Conservation (phyloP, 1,140 invertebrate genomes). For the Heliconius eleuchia region DNA sequence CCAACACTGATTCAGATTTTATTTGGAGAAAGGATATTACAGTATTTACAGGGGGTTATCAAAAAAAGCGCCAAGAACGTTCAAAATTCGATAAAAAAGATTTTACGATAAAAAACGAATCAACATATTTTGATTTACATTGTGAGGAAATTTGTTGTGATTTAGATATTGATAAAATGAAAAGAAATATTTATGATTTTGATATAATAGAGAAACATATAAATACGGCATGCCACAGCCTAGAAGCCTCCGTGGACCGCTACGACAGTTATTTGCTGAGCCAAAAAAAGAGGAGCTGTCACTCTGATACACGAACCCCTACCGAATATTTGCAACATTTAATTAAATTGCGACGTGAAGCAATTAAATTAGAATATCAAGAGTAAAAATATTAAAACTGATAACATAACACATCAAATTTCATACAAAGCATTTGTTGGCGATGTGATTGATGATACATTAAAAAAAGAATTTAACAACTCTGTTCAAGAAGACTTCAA, state of each 20-base stretch:
- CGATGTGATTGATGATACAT: no score
- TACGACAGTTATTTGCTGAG: conserved; percentile 57
- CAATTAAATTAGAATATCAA: conserved; percentile 25
- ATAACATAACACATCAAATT: no score
- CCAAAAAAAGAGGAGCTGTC: conserved; percentile 24
- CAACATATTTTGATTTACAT: neutral
- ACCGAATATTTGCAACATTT: conserved; percentile 70
- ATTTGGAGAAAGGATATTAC: neutral
- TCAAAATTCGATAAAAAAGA: neutral
- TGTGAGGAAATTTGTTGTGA: neutral
- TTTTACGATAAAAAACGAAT: neutral
- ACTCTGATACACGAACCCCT: conserved; percentile 44
- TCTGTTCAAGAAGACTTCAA: no score
- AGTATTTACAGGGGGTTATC: neutral
- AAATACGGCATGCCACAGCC: conserved; percentile 53
- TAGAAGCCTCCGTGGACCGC: conserved; percentile 55
- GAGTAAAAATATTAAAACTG: neutral
- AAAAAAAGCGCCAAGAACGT: neutral
- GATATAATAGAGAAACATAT: conserved; percentile 56
- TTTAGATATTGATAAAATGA: neutral
- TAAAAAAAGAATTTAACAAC: no score
- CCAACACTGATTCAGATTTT: neutral
- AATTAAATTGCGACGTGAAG: conserved; percentile 60
- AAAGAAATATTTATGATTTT: conserved; percentile 32
- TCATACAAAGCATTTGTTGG: no score